A percentile compares a stretch with the other conserved stretches of the same genome.
These are phyloP conservation scores for Sepiola atlantica DNA, from an alignment of 2,888 invertebrate species.

Conservation along the genomic window DNA sequence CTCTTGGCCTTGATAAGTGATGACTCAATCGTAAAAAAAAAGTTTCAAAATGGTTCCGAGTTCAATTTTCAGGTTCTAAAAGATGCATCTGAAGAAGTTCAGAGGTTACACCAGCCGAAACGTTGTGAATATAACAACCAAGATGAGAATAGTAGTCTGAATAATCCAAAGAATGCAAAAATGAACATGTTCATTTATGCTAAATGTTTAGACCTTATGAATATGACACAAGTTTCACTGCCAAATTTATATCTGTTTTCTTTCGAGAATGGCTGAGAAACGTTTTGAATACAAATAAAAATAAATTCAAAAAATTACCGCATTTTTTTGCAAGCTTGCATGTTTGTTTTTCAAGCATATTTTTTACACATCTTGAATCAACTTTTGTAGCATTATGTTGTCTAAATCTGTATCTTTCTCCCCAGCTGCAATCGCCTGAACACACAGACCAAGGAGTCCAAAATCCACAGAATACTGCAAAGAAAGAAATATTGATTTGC, in stretches of 20 bases:
- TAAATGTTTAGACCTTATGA: background rate
- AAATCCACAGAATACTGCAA: constrained; percentile 22
- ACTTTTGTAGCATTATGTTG: background rate
- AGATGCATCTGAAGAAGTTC: no score
- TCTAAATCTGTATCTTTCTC: background rate
- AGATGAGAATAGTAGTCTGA: no score
- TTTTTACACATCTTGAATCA: background rate
- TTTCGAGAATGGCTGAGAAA: background rate
- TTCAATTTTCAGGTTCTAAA: no score
- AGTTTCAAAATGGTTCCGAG: no score
- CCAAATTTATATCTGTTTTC: background rate
- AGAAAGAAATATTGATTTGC: background rate
- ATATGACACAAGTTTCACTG: background rate
- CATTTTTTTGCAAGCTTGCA: background rate
- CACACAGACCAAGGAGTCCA: background rate
- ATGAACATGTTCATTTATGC: no score
- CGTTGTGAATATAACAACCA: no score
- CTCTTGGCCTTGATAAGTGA: no score
- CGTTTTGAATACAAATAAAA: background rate
- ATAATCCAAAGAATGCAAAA: no score
- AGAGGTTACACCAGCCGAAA: no score
- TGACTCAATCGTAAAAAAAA: no score
- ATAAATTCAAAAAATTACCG: background rate
- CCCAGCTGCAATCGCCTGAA: background rate
- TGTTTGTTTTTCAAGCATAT: background rate